These are phyloP conservation scores for Neria commutata DNA, from an alignment of 2,888 invertebrate genomes.

Conservation along the genomic window DNA sequence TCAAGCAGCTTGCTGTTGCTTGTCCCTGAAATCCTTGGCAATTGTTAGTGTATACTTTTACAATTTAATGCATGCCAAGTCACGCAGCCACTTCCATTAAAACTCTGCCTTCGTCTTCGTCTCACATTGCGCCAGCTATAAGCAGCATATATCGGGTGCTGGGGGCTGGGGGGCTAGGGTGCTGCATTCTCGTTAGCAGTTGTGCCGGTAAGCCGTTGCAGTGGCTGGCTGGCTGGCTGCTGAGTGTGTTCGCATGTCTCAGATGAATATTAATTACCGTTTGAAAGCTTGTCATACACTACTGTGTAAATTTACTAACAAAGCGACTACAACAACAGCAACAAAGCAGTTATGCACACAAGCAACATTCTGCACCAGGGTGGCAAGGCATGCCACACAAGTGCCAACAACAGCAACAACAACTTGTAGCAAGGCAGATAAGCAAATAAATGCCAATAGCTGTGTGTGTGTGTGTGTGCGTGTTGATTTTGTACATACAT, in stretches of 20 bases:
- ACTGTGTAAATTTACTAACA: conserved; percentile 36
- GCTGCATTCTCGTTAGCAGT: too few relatives aligned
- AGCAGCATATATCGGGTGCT: too few relatives aligned
- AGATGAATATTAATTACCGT: conserved; percentile 59
- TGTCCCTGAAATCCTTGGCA: too few relatives aligned
- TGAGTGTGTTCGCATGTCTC: conserved; percentile 51
- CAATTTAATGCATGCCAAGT: too few relatives aligned
- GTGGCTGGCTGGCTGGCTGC: conserved; percentile 24
- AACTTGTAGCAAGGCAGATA: neutral
- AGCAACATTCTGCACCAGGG: too few relatives aligned
- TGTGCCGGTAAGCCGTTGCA: too few relatives aligned
- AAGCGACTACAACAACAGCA: neutral
- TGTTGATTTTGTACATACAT: neutral
- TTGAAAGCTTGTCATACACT: conserved; percentile 56
- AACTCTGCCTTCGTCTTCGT: too few relatives aligned
- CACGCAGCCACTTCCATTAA: too few relatives aligned
- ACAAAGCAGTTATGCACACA: neutral
- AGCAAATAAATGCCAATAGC: neutral
- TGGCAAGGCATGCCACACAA: neutral
- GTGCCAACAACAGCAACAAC: neutral
- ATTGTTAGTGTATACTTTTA: too few relatives aligned
- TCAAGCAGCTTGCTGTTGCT: too few relatives aligned
- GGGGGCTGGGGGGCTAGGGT: too few relatives aligned
- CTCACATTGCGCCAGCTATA: too few relatives aligned
- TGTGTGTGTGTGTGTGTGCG: neutral